Conservation (phyloP, 2,888 invertebrate genomes). For the Epinotia bilunana region DNA sequence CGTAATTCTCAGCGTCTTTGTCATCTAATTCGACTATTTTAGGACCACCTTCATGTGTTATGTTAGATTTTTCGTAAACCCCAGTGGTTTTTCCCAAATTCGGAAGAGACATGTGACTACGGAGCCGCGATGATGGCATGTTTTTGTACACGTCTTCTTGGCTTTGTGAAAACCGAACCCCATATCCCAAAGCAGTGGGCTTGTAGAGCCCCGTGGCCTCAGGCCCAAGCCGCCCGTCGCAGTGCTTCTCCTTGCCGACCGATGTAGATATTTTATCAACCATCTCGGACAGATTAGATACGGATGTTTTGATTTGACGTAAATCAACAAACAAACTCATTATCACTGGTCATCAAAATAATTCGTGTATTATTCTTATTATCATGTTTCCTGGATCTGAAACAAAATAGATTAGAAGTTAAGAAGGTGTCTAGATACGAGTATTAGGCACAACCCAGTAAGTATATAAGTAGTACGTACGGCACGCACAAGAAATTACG, state of each 20-base stretch:
- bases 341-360: constrained; percentile 48
- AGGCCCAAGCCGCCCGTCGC: constrained; percentile 62
- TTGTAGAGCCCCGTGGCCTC: constrained; percentile 68
- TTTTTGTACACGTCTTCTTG: constrained; percentile 77
- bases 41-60: constrained; percentile 59
- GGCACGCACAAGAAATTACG: background rate
- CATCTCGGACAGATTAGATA: constrained; percentile 79
- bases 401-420: constrained; percentile 24
- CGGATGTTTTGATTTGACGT: constrained; percentile 79
- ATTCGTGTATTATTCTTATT: background rate
- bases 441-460: background rate
- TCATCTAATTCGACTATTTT: constrained; percentile 76
- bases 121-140: constrained; percentile 77
- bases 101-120: constrained; percentile 80
- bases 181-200: constrained; percentile 75
- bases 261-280: constrained; percentile 77
- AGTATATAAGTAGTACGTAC: background rate
- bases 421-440: background rate
- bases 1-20: constrained; percentile 58
- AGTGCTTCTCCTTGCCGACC: constrained; percentile 62
- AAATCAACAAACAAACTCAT: constrained; percentile 82
- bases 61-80: constrained; percentile 62
- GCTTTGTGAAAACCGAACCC: constrained; percentile 78
- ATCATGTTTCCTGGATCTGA: constrained; percentile 32
- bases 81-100: constrained; percentile 74